A percentile compares a stretch with the other conserved stretches of the same genome.
Conservation (phyloP, 2,888 invertebrate species). For the Stratiomys singularior region DNA sequence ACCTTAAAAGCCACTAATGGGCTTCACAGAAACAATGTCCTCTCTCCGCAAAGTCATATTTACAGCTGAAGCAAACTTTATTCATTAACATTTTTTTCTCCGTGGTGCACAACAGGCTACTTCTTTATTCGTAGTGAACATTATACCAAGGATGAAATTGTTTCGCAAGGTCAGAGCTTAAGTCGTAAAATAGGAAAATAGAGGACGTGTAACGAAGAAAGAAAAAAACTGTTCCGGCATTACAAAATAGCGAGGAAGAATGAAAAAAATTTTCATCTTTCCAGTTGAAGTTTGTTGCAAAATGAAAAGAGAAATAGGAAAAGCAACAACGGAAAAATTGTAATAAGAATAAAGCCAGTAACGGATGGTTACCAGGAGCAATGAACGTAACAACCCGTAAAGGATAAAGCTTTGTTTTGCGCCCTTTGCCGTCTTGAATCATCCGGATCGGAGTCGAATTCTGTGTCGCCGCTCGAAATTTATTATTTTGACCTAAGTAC, state of each 20-base stretch:
- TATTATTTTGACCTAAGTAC: constrained; percentile 12
- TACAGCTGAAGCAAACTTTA: constrained; percentile 29
- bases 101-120: neutral
- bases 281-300: neutral
- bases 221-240: constrained; percentile 1
- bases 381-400: neutral
- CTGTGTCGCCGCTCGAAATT: constrained; percentile 8
- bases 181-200: constrained; percentile 39
- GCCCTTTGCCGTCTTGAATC: neutral
- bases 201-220: constrained; percentile 15
- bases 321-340: constrained; percentile 12
- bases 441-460: constrained; percentile 36
- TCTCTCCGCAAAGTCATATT: neutral
- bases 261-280: neutral
- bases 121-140: neutral
- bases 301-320: constrained; percentile 3
- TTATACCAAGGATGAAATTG: neutral
- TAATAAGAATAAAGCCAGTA: constrained; percentile 25
- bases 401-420: neutral
- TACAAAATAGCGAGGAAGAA: neutral
- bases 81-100: constrained; percentile 29
- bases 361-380: constrained; percentile 14
- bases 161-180: constrained; percentile 33
- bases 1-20: constrained; percentile 39
- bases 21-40: constrained; percentile 16